These are phyloP conservation scores for Parotocinclus haroldoi DNA, from an alignment of 2,797 vertebrate genomes.

Conservation along the genomic window DNA sequence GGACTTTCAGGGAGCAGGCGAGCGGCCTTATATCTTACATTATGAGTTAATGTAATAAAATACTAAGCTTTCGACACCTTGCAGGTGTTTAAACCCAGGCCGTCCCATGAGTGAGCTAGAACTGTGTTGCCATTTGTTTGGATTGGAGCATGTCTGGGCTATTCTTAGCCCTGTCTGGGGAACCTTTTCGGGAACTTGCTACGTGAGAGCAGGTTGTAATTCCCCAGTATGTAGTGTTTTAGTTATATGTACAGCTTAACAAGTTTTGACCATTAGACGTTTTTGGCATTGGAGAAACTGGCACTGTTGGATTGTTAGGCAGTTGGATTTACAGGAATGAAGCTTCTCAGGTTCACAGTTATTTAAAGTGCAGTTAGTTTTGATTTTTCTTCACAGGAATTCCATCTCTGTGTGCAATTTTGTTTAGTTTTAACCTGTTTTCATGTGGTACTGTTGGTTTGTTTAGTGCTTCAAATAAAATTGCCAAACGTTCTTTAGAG, in stretches of 20 bases:
- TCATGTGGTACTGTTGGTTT: too few species aligned
- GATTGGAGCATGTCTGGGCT: conserved; percentile 57
- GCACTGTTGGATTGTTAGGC: conserved; percentile 20
- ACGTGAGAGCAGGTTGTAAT: conserved; percentile 30
- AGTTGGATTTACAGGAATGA: conserved; percentile 20
- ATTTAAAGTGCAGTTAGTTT: neutral
- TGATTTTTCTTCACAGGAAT: neutral
- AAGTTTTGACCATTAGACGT: conserved; percentile 9
- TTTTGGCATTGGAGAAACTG: conserved; percentile 21
- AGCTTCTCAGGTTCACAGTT: neutral
- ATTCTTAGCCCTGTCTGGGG: conserved; percentile 51
- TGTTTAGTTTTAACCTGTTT: too few species aligned
- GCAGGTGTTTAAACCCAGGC: conserved; percentile 49
- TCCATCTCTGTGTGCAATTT: neutral
- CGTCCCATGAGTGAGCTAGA: conserved; percentile 53
- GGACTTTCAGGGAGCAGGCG: conserved; percentile 10
- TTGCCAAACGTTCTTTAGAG: too few species aligned
- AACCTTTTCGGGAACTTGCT: conserved; percentile 40
- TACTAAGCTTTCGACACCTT: conserved; percentile 49
- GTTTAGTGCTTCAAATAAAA: too few species aligned
- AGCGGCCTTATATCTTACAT: conserved; percentile 36
- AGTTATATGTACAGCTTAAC: conserved; percentile 14
- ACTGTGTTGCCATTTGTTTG: conserved; percentile 67
- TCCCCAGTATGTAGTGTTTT: conserved; percentile 14
- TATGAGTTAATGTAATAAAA: conserved; percentile 41